A percentile compares a stretch with the other conserved stretches of the same genome.
Evolutionary conservation across 2,113 vertebrate species (phyloP).

Genomic region (Camelus dromedarius): DNA sequence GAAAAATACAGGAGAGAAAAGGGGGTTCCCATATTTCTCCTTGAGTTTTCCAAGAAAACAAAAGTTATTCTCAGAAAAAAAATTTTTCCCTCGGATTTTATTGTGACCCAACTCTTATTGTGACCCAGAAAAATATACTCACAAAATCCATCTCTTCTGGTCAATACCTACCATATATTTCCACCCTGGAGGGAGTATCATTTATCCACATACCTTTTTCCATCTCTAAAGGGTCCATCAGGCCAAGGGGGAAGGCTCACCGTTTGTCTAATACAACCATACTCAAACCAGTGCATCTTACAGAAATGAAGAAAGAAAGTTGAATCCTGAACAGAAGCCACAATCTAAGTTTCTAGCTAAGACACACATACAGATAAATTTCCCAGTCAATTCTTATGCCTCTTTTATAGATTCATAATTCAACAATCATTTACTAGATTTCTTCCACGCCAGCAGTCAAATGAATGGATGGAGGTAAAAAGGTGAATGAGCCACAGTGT

Average conservation of each 20-base stretch:
- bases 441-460: background rate
- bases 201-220: too few species aligned
- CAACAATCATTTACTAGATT: background rate
- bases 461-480: too few species aligned
- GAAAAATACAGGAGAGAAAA: background rate
- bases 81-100: background rate
- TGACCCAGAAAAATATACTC: constrained; percentile 48
- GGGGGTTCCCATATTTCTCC: constrained; percentile 41
- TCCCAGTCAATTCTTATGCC: background rate
- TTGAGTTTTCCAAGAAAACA: constrained; percentile 69
- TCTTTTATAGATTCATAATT: background rate
- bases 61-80: constrained; percentile 49
- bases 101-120: background rate
- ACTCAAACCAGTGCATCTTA: background rate
- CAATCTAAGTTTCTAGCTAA: background rate
- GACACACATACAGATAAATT: background rate
- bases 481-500: background rate
- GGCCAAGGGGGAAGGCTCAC: background rate
- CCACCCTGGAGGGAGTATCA: background rate
- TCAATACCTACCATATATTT: background rate
- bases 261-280: background rate
- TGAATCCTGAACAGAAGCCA: background rate
- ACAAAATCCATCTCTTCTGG: background rate
- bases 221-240: background rate
- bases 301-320: background rate